Evolutionary conservation across 2,888 invertebrate species (phyloP).

Genomic region (Scotopteryx bipunctaria): DNA sequence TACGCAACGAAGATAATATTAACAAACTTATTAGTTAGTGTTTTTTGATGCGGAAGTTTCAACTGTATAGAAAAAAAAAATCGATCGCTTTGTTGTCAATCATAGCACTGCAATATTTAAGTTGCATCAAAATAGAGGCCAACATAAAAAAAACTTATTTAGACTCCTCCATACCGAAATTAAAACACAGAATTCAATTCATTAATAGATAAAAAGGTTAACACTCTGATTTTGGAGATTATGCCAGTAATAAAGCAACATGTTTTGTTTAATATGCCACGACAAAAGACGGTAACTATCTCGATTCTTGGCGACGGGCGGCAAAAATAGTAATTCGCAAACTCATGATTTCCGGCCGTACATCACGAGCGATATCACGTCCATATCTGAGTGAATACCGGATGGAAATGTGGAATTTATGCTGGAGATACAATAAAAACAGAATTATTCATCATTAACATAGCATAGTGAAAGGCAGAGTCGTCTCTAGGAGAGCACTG

Average conservation of each 20-base stretch:
- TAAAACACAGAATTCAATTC: too few species aligned
- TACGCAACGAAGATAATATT: too few species aligned
- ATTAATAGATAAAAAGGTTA: too few species aligned
- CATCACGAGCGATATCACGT: slow-evolving; percentile 14
- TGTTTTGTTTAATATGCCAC: neutral
- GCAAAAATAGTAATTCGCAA: slow-evolving; percentile 24
- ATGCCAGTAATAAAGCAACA: neutral
- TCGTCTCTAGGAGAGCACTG: neutral
- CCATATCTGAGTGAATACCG: slow-evolving; percentile 3
- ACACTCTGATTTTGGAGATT: too few species aligned
- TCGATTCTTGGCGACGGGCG: slow-evolving; percentile 14
- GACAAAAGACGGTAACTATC: neutral
- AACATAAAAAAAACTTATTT: too few species aligned
- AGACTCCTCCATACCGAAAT: too few species aligned
- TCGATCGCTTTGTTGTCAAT: too few species aligned
- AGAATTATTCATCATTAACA: slow-evolving; percentile 33
- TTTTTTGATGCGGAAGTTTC: too few species aligned
- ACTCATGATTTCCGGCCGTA: slow-evolving; percentile 24
- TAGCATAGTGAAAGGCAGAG: slow-evolving; percentile 17
- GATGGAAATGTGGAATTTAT: slow-evolving; percentile 26
- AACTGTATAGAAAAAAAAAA: too few species aligned
- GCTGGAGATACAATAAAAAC: slow-evolving; percentile 28
- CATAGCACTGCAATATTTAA: too few species aligned
- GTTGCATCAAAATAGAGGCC: too few species aligned
- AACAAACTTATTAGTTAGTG: too few species aligned